phyloP scores from a whole-genome alignment of 23 tunicate species.

The Botrylloides violaceus region DNA sequence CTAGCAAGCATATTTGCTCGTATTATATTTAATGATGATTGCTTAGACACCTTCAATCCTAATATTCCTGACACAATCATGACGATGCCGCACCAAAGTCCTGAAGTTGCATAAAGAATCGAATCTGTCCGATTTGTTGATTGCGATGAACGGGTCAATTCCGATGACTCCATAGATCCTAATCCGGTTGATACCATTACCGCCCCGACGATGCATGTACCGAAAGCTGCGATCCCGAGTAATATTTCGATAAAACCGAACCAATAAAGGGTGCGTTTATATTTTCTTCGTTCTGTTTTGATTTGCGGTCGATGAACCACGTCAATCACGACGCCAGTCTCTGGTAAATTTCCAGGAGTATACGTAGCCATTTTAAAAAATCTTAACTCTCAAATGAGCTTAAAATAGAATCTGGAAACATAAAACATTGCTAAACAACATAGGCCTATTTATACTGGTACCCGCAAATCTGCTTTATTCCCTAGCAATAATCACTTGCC shows the following conservation, averaged over 20 bases:
- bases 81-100: conserved; percentile 12
- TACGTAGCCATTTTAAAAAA: not conserved
- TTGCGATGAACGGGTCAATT: too few relatives aligned
- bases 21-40: not conserved
- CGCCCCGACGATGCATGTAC: conserved; percentile 16
- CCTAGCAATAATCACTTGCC: too few relatives aligned
- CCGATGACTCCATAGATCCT: too few relatives aligned
- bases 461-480: too few relatives aligned
- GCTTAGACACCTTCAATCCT: not conserved
- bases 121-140: too few relatives aligned
- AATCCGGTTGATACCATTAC: conserved; percentile 2
- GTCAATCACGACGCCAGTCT: not conserved
- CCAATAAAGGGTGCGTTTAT: conserved; percentile 13
- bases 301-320: not conserved
- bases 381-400: too few relatives aligned
- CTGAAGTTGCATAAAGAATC: not conserved
- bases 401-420: too few relatives aligned
- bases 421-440: too few relatives aligned
- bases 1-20: conserved; percentile 3
- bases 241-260: conserved; percentile 33
- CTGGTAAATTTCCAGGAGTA: not conserved
- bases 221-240: conserved; percentile 22
- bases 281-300: conserved; percentile 5
- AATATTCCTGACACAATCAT: conserved; percentile 1
- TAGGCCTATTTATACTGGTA: too few relatives aligned